These are phyloP conservation scores for Scaptomyza polygonia DNA, from an alignment of 2,888 invertebrate species.

Conservation along the genomic window DNA sequence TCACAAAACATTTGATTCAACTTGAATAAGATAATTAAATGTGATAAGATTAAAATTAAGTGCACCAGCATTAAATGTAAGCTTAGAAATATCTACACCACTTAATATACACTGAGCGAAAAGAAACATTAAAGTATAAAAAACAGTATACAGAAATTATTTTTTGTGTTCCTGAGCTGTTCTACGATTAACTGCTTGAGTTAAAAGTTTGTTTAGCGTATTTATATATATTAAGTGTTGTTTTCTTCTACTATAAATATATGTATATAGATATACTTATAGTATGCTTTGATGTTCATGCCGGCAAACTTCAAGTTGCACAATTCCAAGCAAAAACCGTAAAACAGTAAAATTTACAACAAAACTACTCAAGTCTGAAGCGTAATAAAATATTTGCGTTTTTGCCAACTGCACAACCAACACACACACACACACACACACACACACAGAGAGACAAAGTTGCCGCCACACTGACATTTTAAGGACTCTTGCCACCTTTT, in stretches of 20 bases:
- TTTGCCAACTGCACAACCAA: conserved; percentile 60
- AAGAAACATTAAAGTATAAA: neutral
- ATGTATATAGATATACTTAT: conserved; percentile 24
- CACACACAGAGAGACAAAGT: conserved; percentile 6
- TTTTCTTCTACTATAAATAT: too few relatives aligned
- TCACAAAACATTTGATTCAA: conserved; percentile 38
- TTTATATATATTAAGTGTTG: neutral
- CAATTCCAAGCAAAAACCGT: conserved; percentile 55
- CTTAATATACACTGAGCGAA: neutral
- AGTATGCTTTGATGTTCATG: conserved; percentile 47
- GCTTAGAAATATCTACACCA: conserved; percentile 16
- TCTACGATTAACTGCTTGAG: too few relatives aligned
- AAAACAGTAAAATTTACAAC: conserved; percentile 81
- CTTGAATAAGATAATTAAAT: conserved; percentile 41
- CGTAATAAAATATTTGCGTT: conserved; percentile 81
- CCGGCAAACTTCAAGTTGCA: conserved; percentile 11
- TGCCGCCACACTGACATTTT: conserved; percentile 58
- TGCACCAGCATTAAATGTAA: conserved; percentile 40
- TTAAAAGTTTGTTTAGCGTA: neutral
- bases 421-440: conserved; percentile 41
- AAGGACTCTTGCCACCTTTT: conserved; percentile 51
- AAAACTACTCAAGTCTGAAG: conserved; percentile 81
- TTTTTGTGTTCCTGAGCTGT: too few relatives aligned
- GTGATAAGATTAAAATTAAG: conserved; percentile 40
- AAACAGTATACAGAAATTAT: too few relatives aligned